These are phyloP conservation scores for Trypoxylus dichotomus DNA, from an alignment of 1,140 invertebrate species.

Conservation along the genomic window DNA sequence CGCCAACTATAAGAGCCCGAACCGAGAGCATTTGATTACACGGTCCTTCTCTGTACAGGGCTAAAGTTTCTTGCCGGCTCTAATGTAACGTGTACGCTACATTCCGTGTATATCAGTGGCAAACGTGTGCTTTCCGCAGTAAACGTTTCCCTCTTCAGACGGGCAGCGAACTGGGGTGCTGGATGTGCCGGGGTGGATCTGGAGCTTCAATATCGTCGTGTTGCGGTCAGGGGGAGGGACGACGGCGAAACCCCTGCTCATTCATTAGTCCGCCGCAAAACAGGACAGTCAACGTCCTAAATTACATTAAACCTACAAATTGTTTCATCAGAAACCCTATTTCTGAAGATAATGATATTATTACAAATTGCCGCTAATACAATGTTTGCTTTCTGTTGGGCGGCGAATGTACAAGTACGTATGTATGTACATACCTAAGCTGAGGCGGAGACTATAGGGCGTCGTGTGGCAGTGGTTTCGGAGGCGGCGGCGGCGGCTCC, in stretches of 20 bases:
- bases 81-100: not conserved
- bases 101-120: not conserved
- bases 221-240: constrained; percentile 26
- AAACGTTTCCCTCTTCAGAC: not conserved
- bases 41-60: not conserved
- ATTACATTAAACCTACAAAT: constrained; percentile 37
- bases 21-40: not conserved
- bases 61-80: not conserved
- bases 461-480: not conserved
- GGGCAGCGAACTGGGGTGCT: not conserved
- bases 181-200: not conserved
- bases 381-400: not conserved
- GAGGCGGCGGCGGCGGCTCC: not conserved
- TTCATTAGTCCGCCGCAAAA: constrained; percentile 36
- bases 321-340: constrained; percentile 34
- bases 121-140: not conserved
- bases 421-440: not conserved
- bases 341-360: constrained; percentile 35
- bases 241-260: constrained; percentile 31
- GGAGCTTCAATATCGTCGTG: constrained; percentile 29
- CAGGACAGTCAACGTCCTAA: constrained; percentile 36
- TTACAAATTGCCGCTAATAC: constrained; percentile 29
- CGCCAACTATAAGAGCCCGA: not conserved
- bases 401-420: not conserved
- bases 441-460: not conserved